Evolutionary conservation across 35 echinoderm and acorn worm species (phyloP).

Genomic region (Hemicentrotus pulcherrimus): DNA sequence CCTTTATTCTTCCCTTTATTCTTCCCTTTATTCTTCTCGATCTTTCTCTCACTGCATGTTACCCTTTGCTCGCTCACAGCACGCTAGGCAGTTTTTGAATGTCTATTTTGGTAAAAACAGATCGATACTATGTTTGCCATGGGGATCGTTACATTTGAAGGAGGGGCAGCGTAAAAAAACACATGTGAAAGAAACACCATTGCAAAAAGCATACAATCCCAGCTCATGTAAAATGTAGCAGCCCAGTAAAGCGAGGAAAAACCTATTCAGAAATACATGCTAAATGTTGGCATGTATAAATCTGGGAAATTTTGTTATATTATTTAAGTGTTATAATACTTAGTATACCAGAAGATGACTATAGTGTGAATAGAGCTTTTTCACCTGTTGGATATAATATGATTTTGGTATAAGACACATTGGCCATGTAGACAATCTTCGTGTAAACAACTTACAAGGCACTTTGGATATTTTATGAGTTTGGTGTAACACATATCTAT

Average conservation of each 20-base stretch:
- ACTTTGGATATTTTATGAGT: no score
- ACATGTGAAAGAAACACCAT: neutral
- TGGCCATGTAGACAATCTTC: neutral
- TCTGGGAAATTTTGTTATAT: neutral
- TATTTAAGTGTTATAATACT: neutral
- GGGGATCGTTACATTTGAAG: neutral
- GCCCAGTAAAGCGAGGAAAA: neutral
- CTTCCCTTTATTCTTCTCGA: neutral
- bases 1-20: neutral
- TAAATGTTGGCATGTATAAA: neutral
- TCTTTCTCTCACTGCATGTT: neutral
- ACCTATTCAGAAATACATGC: neutral
- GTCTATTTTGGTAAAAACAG: constrained; percentile 13
- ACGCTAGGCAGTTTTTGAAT: neutral
- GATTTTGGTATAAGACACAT: neutral
- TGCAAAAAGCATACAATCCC: neutral
- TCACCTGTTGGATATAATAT: neutral
- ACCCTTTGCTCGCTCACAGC: neutral
- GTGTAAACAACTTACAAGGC: no score
- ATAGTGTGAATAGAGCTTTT: neutral
- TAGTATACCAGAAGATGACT: neutral
- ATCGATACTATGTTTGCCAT: constrained; percentile 12
- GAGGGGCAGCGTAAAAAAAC: neutral
- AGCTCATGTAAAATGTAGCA: neutral
- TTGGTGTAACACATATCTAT: no score